Evolutionary conservation across 1,140 invertebrate genomes (phyloP).

Genomic region (Pogonognathellus flavescens): DNA sequence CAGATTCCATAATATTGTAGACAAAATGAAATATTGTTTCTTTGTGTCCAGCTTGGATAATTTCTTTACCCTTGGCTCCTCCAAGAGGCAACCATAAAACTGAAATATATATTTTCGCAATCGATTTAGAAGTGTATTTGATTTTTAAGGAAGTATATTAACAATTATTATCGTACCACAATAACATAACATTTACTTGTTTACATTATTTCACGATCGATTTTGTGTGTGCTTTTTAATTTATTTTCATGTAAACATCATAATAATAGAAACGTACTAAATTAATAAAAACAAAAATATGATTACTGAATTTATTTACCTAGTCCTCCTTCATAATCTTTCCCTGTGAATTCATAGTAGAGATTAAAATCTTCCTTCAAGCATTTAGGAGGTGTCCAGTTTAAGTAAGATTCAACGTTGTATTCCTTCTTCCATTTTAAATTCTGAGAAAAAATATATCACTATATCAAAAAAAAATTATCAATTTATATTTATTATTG

Average conservation of each 20-base stretch:
- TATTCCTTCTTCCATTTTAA: constrained; percentile 3
- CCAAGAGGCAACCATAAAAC: constrained; percentile 24
- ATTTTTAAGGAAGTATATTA: no score
- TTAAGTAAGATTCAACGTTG: neutral
- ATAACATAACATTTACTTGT: no score
- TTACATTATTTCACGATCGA: no score
- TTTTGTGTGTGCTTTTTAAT: no score
- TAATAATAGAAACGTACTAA: no score
- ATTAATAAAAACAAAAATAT: no score
- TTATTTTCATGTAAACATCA: neutral
- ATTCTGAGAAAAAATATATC: neutral
- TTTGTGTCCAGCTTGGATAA: constrained; percentile 36
- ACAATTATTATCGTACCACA: no score
- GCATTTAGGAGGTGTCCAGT: neutral
- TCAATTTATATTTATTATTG: no score
- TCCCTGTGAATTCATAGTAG: neutral
- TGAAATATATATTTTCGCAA: neutral
- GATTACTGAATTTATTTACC: no score
- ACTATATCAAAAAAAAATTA: no score
- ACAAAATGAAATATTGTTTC: neutral
- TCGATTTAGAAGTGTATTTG: no score
- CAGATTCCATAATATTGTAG: constrained; percentile 48
- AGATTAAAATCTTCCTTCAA: neutral
- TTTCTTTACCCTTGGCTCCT: neutral
- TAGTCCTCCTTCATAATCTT: neutral